A percentile compares a stretch with the other conserved stretches of the same genome.
Evolutionary conservation across 2,888 invertebrate genomes (phyloP).

Genomic region (Malacosoma neustria): DNA sequence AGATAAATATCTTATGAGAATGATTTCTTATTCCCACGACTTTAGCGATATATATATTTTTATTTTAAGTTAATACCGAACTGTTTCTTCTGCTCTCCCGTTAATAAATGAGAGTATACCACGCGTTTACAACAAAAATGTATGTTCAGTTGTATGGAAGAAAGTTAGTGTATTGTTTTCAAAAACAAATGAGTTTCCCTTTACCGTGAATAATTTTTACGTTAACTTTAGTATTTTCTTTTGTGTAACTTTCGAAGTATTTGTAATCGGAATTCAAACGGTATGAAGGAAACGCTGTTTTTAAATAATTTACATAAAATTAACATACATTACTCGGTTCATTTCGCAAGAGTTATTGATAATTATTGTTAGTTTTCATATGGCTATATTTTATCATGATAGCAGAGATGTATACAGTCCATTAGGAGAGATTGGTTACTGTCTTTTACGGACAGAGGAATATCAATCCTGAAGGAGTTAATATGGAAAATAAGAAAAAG

Average conservation of each 20-base stretch:
- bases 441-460: too few species aligned
- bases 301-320: neutral
- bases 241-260: constrained; percentile 38
- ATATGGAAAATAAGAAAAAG: too few species aligned
- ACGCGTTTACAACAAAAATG: constrained; percentile 35
- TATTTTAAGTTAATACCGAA: constrained; percentile 21
- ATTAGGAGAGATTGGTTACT: too few species aligned
- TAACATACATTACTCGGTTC: too few species aligned
- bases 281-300: neutral
- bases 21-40: too few species aligned
- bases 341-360: too few species aligned
- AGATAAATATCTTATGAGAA: too few species aligned
- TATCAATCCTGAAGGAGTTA: too few species aligned
- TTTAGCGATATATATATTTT: too few species aligned
- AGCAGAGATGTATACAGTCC: too few species aligned
- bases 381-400: too few species aligned
- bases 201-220: constrained; percentile 53
- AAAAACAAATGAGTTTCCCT: constrained; percentile 52
- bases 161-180: constrained; percentile 60
- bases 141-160: constrained; percentile 28
- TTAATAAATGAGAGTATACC: constrained; percentile 50
- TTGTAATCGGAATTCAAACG: constrained; percentile 19
- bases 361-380: too few species aligned
- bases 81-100: constrained; percentile 29
- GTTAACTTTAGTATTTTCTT: constrained; percentile 44